Base-by-base conservation (phyloP, 2,113 vertebrate species). In the Carassius auratus region DNA sequence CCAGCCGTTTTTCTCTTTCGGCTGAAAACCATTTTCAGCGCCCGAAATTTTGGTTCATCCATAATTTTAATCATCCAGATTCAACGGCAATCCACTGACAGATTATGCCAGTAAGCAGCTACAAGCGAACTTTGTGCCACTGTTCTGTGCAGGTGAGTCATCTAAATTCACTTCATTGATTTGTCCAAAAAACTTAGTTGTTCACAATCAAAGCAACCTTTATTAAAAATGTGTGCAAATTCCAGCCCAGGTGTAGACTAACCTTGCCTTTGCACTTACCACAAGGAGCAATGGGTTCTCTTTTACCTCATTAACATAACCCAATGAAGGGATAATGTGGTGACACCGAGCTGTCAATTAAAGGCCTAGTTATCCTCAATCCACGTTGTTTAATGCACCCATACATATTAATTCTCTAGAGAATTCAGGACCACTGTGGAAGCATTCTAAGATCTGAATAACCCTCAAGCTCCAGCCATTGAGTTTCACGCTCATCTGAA, bases 301-400 rank as follows among this genome's bases (percentile, higher is more conserved):
- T 89, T 81, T 84, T 75, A 21, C 10, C 12, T 61, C 84, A 80
- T 88, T 92, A 87, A 78, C 76, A 87, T 86, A 86, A 90, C 45
- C 76, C 80, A 88, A 85, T 90, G 89, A 88, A 86, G 38, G 38
- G 76, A 90, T 91, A 93, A 92, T 91, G 90, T 92, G 88, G 87
- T 84, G 76, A 90, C 84, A 69, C 73, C 73, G 68, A 86, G 87
- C 86, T 91, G 89, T 89, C 88, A 92, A 62, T 92, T 89, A 90
- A 75, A 90, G 78, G 75, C 80, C 61, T 68, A 23, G 68, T 89
- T 86, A 74, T 91, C 76, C 75, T 91, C 62, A 64, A 86, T 69
- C 30, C 6, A 14, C 0, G 21, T 23, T 12, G 81, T 73, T 83
- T 59, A 83, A 83, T 59, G 81, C 68, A 42, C 48, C 45, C 10